These are phyloP conservation scores for Penaeus chinensis DNA, from an alignment of 1,140 invertebrate genomes.

Conservation along the genomic window DNA sequence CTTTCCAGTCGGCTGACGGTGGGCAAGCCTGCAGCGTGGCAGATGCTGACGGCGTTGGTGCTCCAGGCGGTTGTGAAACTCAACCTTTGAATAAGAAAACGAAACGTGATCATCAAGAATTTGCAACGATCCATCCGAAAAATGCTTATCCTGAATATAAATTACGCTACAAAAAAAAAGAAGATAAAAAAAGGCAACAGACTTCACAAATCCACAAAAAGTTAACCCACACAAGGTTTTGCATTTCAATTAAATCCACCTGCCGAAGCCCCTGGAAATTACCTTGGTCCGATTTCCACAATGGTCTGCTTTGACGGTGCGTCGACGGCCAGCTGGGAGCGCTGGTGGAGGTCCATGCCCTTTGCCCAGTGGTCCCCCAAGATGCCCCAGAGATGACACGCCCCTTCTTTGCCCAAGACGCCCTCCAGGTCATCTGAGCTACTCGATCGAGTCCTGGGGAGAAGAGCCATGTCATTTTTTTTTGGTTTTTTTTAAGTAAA, in stretches of 20 bases:
- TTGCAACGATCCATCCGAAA: not conserved
- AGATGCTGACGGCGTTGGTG: constrained; percentile 95
- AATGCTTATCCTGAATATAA: not conserved
- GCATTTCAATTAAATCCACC: not conserved
- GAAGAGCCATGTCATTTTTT: too few relatives aligned
- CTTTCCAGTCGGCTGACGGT: constrained; percentile 83
- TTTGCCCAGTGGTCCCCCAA: constrained; percentile 66
- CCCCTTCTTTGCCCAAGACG: constrained; percentile 25
- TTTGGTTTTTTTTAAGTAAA: too few relatives aligned
- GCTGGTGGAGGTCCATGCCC: constrained; percentile 56
- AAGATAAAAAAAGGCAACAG: too few relatives aligned
- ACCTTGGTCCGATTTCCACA: constrained; percentile 71
- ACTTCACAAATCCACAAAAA: constrained; percentile 63
- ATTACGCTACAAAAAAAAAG: too few relatives aligned
- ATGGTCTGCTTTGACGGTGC: constrained; percentile 61
- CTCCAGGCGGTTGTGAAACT: constrained; percentile 96
- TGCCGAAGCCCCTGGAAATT: not conserved
- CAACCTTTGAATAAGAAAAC: constrained; percentile 72
- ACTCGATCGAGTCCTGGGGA: too few relatives aligned
- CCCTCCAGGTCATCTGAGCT: not conserved
- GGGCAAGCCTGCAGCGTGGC: constrained; percentile 81
- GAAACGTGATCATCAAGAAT: not conserved
- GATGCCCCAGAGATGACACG: constrained; percentile 62
- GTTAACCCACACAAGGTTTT: not conserved
- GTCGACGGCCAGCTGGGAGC: constrained; percentile 9